phyloP scores from a whole-genome alignment of 2,113 vertebrate genomes.

The Ibidorhyncha struthersii region DNA sequence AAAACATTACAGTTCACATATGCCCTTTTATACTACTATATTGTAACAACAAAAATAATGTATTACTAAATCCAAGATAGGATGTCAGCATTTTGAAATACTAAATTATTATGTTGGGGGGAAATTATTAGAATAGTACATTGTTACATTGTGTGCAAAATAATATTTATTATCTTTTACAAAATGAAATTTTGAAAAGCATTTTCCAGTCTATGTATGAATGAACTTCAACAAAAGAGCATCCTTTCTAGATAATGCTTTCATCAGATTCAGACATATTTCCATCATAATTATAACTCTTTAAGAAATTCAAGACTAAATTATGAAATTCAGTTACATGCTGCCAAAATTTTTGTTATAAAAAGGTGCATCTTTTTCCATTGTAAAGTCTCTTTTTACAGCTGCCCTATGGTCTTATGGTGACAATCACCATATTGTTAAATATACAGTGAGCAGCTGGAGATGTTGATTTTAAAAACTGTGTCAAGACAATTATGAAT shows the following conservation, averaged over 20 bases:
- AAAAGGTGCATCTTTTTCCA: background rate
- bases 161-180: background rate
- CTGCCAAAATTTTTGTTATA: background rate
- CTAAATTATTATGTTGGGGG: background rate
- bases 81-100: background rate
- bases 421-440: background rate
- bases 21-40: background rate
- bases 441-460: background rate
- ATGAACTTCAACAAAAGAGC: background rate
- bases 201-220: background rate
- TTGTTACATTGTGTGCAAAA: background rate
- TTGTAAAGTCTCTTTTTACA: background rate
- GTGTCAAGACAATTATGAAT: background rate
- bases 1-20: background rate
- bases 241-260: background rate
- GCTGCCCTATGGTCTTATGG: background rate
- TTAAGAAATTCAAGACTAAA: background rate
- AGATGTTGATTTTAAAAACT: slow-evolving; percentile 31
- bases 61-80: background rate
- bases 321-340: background rate
- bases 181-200: background rate
- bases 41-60: background rate
- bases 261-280: background rate
- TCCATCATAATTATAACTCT: background rate
- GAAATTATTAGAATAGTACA: background rate